phyloP scores from a whole-genome alignment of 2,113 vertebrate genomes.

The Hipposideros armiger region DNA sequence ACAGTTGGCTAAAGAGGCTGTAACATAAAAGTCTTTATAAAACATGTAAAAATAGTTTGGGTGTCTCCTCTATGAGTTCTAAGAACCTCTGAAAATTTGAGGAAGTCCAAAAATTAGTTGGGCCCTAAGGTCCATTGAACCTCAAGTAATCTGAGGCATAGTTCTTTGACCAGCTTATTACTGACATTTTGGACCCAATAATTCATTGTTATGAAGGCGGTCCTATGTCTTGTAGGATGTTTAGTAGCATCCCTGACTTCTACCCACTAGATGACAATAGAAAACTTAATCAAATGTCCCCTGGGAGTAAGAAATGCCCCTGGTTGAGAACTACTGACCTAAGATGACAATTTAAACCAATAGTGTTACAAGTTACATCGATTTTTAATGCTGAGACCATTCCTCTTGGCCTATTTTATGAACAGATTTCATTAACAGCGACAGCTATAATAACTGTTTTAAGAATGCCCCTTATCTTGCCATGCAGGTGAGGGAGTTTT shows the following conservation, averaged over 20 bases:
- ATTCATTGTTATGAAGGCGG: neutral
- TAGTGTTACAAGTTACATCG: neutral
- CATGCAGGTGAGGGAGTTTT: neutral
- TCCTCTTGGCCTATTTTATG: constrained; percentile 2
- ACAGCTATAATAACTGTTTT: constrained; percentile 22
- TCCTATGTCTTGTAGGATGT: neutral
- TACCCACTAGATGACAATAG: neutral
- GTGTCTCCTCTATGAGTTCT: neutral
- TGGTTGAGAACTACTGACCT: neutral
- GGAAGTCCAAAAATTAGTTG: neutral
- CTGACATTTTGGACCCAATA: neutral
- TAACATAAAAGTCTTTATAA: neutral
- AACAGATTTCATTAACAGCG: neutral
- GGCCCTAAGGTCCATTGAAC: neutral
- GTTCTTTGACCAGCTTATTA: neutral
- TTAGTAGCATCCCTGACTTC: neutral
- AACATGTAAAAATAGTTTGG: neutral
- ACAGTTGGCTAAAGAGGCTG: neutral
- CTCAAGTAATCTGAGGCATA: neutral
- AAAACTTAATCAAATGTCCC: neutral
- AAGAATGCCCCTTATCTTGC: neutral
- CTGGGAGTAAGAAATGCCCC: neutral
- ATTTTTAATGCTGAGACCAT: neutral
- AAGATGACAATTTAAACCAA: neutral
- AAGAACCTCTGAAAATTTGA: neutral